Evolutionary conservation across 2,888 invertebrate species (phyloP).

Genomic region (Caenorhabditis sp.): DNA sequence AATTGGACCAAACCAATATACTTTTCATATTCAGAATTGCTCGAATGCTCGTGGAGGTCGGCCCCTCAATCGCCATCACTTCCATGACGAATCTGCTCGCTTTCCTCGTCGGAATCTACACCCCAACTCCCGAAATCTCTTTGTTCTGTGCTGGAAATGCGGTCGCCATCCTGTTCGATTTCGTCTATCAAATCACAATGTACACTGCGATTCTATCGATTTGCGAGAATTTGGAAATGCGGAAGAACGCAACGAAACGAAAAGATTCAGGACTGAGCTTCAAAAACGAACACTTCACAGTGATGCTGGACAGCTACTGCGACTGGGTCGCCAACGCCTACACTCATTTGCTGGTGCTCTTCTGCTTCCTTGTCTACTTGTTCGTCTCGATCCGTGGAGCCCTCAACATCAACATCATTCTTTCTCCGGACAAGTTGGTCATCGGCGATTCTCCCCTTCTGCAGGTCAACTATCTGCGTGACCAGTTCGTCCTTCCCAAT

Average conservation of each 20-base stretch:
- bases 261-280: conserved; percentile 49
- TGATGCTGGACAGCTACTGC: conserved; percentile 68
- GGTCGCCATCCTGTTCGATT: conserved; percentile 90
- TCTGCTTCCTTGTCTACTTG: conserved; percentile 65
- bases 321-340: conserved; percentile 73
- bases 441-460: conserved; percentile 72
- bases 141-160: conserved; percentile 96
- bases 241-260: conserved; percentile 53
- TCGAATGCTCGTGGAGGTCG: conserved; percentile 89
- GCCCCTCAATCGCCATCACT: conserved; percentile 93
- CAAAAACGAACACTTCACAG: conserved; percentile 54
- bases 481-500: conserved; percentile 72
- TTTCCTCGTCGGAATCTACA: conserved; percentile 87
- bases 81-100: conserved; percentile 86
- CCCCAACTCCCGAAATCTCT: conserved; percentile 92
- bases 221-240: conserved; percentile 61
- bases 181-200: conserved; percentile 84
- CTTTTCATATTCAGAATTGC: conserved; percentile 44
- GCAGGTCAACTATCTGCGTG: conserved; percentile 73
- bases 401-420: conserved; percentile 67
- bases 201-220: conserved; percentile 67
- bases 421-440: conserved; percentile 74
- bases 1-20: neutral
- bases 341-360: conserved; percentile 70
- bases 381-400: conserved; percentile 65